Evolutionary conservation across 2,888 invertebrate genomes (phyloP).

Genomic region (Allacma fusca): DNA sequence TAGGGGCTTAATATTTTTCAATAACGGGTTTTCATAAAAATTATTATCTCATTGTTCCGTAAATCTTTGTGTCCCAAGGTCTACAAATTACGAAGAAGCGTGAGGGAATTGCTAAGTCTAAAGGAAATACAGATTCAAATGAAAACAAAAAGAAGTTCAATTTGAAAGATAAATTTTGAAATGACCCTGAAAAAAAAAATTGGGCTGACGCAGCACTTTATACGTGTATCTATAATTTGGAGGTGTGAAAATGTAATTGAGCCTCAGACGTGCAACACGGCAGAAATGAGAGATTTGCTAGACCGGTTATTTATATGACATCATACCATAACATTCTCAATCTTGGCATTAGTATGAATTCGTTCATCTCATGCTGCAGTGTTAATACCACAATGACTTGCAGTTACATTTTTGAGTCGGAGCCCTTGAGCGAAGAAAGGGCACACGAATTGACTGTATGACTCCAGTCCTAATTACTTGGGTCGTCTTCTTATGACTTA

Average conservation of each 20-base stretch:
- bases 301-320: background rate
- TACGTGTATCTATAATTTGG: too few species aligned
- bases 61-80: too few species aligned
- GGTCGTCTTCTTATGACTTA: slow-evolving; percentile 1
- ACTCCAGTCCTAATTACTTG: slow-evolving; percentile 10
- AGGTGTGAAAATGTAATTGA: background rate
- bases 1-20: too few species aligned
- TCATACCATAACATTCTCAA: background rate
- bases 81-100: too few species aligned
- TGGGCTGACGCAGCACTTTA: too few species aligned
- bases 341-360: background rate
- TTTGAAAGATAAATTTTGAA: too few species aligned
- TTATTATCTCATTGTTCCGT: too few species aligned
- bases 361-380: background rate
- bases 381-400: slow-evolving; percentile 31
- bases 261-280: background rate
- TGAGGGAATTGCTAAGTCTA: too few species aligned
- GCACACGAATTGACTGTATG: background rate
- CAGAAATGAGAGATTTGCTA: slow-evolving; percentile 7
- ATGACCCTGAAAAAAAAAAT: too few species aligned
- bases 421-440: background rate
- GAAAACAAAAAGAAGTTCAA: too few species aligned
- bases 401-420: background rate
- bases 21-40: too few species aligned
- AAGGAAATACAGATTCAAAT: too few species aligned